Percentiles rank a stretch among this genome's conserved stretches.
phyloP scores from a whole-genome alignment of 1,140 invertebrate genomes.

The Lasaia peninsularis region DNA sequence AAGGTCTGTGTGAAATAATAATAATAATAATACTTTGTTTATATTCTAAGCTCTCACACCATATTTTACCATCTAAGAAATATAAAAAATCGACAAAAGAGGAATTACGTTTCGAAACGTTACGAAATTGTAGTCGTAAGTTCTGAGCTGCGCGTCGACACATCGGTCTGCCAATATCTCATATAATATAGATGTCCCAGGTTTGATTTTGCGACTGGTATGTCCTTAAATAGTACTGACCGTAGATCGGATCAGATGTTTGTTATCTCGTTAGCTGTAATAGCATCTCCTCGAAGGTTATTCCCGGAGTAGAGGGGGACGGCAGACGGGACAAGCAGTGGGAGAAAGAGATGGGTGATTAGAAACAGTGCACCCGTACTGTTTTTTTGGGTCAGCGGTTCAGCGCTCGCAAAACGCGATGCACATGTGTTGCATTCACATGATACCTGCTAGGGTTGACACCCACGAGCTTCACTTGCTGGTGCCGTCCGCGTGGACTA shows the following conservation, averaged over 20 bases:
- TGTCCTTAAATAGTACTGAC: not conserved
- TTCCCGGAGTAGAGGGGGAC: conserved; percentile 20
- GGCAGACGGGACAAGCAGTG: not conserved
- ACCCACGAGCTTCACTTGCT: not conserved
- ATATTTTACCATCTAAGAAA: too few relatives aligned
- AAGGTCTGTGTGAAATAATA: too few relatives aligned
- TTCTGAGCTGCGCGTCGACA: too few relatives aligned
- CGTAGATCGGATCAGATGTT: conserved; percentile 8
- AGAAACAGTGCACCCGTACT: conserved; percentile 18
- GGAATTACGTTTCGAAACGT: too few relatives aligned
- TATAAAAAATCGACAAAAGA: too few relatives aligned
- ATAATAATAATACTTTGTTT: too few relatives aligned
- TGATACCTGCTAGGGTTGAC: not conserved
- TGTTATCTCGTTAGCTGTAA: conserved; percentile 13
- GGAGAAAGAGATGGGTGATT: conserved; percentile 15
- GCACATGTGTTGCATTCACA: conserved; percentile 21
- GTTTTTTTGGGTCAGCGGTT: conserved; percentile 38
- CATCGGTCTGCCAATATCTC: too few relatives aligned
- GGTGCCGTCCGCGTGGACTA: too few relatives aligned
- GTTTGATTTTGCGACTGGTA: not conserved
- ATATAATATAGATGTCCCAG: too few relatives aligned
- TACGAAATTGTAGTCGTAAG: too few relatives aligned
- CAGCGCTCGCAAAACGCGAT: conserved; percentile 31
- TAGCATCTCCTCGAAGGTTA: conserved; percentile 16
- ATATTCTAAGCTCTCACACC: too few relatives aligned